Percentiles rank a stretch among this genome's conserved stretches.
Conservation (phyloP, 2,797 vertebrate genomes). For the Hipposideros larvatus region DNA sequence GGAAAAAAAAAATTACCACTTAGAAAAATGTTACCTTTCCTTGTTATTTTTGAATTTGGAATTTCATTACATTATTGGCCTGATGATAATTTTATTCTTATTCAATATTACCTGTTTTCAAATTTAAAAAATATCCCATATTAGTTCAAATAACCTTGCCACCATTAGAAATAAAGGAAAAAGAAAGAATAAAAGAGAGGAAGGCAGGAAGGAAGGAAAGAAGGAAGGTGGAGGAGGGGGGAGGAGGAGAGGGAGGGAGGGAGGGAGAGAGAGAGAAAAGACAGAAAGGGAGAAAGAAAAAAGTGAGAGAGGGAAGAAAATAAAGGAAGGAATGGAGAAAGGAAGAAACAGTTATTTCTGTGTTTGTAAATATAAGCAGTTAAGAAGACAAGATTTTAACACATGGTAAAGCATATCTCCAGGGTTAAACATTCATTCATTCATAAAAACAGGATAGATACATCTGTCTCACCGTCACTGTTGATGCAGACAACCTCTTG, state of each 20-base stretch:
- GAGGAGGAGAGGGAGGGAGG: accelerated
- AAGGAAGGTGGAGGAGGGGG: not conserved
- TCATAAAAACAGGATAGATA: not conserved
- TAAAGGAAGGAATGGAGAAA: not conserved
- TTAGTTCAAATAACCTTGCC: not conserved
- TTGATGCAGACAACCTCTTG: slow-evolving; percentile 92
- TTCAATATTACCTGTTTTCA: not conserved
- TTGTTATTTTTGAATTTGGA: slow-evolving; percentile 8
- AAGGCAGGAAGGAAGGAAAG: too few relatives aligned
- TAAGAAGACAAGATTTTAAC: not conserved
- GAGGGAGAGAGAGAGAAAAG: not conserved
- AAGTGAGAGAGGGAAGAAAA: not conserved
- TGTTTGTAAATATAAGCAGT: not conserved
- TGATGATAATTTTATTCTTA: not conserved
- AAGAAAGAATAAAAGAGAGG: not conserved
- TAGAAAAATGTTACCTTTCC: not conserved
- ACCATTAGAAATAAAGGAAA: not conserved
- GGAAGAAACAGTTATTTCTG: not conserved
- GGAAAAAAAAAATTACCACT: not conserved
- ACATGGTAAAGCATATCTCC: not conserved
- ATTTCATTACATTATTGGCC: not conserved
- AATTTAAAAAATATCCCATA: not conserved
- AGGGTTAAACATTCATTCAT: not conserved
- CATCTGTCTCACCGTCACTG: slow-evolving; percentile 92
- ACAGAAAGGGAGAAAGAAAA: not conserved